phyloP scores from a whole-genome alignment of 2,113 vertebrate genomes.

The Psittacus erithacus region DNA sequence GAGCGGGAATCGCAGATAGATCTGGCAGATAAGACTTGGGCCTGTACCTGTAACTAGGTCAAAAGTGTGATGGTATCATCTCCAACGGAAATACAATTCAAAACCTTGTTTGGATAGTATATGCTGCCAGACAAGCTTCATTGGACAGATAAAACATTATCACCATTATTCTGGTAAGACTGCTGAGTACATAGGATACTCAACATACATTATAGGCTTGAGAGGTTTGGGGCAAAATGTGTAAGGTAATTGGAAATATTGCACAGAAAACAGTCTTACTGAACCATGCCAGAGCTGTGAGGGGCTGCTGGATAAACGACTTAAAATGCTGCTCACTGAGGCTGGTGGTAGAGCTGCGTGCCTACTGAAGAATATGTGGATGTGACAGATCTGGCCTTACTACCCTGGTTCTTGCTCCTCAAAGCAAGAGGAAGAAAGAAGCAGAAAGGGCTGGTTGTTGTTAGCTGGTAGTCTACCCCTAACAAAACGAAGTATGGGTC shows the following conservation, averaged over 20 bases:
- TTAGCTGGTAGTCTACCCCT: background rate
- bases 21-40: conserved; percentile 60
- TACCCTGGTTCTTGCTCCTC: background rate
- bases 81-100: conserved; percentile 33
- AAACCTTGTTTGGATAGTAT: conserved; percentile 42
- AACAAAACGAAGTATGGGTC: background rate
- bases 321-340: background rate
- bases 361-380: background rate
- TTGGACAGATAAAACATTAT: conserved; percentile 52
- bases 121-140: conserved; percentile 24
- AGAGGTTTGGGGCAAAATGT: conserved; percentile 7
- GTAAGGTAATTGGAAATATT: conserved; percentile 19
- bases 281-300: background rate
- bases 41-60: conserved; percentile 52
- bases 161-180: conserved; percentile 21
- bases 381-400: background rate
- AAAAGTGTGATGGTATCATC: conserved; percentile 36
- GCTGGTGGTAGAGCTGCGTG: background rate
- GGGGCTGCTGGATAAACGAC: background rate
- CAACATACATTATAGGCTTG: conserved; percentile 5
- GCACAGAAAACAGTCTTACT: background rate
- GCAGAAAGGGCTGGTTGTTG: background rate
- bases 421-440: background rate
- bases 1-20: conserved; percentile 54
- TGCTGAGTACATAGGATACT: conserved; percentile 33